Percentiles rank a stretch among this genome's conserved stretches.
Conservation (phyloP, 2,888 invertebrate species). For the Pelosia muscerda region DNA sequence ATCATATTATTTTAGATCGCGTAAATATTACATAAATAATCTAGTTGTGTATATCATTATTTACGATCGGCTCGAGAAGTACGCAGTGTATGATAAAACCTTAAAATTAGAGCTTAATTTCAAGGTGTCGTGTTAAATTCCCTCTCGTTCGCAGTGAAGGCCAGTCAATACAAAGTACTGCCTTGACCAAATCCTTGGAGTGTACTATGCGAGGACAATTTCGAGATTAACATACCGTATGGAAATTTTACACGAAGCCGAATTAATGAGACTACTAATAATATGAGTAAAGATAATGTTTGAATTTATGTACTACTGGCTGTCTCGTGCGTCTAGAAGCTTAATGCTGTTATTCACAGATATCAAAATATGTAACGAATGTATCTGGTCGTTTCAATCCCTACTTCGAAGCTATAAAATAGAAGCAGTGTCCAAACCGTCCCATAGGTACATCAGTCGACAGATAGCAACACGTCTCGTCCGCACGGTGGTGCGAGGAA, state of each 20-base stretch:
- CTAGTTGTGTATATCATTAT: neutral
- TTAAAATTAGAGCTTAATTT: neutral
- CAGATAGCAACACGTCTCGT: conserved; percentile 8
- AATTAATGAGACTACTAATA: conserved; percentile 43
- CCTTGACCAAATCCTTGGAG: conserved; percentile 7
- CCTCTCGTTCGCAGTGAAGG: neutral
- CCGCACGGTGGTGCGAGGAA: conserved; percentile 13
- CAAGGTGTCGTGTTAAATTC: neutral
- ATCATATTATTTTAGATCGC: neutral
- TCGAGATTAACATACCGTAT: conserved; percentile 28
- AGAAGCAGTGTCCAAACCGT: neutral
- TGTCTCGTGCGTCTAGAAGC: conserved; percentile 21
- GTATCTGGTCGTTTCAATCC: neutral
- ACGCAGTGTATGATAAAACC: neutral
- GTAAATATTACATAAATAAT: neutral
- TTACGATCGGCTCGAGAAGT: neutral
- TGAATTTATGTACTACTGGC: conserved; percentile 34
- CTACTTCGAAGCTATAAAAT: neutral
- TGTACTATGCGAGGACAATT: conserved; percentile 19
- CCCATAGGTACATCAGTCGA: neutral
- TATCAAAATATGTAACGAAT: neutral
- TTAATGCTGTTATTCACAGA: neutral
- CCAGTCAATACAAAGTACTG: neutral
- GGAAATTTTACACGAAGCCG: conserved; percentile 33
- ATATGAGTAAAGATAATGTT: conserved; percentile 34